phyloP scores from a whole-genome alignment of 2,113 vertebrate genomes.

The Phyllostomus hastatus region DNA sequence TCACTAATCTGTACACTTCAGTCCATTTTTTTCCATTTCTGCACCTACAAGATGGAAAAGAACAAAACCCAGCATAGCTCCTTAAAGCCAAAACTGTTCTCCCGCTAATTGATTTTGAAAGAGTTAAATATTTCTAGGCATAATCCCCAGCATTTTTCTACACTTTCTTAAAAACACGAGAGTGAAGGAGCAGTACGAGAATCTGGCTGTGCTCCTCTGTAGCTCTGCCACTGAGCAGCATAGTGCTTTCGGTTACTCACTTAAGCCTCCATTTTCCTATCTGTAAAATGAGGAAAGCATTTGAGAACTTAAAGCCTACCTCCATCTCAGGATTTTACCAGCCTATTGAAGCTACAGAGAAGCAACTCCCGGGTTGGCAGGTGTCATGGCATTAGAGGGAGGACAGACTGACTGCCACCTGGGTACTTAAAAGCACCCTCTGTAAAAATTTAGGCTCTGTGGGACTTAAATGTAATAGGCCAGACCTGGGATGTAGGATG shows the following conservation, averaged over 20 bases:
- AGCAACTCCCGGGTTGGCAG: not conserved
- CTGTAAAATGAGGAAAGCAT: conserved; percentile 10
- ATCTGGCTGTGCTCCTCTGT: not conserved
- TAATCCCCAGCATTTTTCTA: not conserved
- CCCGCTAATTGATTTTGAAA: not conserved
- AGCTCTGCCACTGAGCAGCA: not conserved
- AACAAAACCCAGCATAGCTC: no score
- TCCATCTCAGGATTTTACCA: not conserved
- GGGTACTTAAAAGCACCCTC: not conserved
- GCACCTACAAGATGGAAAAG: not conserved
- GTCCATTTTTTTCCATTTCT: not conserved
- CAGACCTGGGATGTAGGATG: not conserved
- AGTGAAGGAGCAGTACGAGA: not conserved
- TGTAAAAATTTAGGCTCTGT: not conserved
- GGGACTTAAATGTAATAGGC: not conserved
- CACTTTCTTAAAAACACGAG: not conserved
- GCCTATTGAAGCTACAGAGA: not conserved
- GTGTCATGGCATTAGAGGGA: not conserved
- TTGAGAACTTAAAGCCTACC: not conserved
- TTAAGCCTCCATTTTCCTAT: not conserved
- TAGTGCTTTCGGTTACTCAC: not conserved
- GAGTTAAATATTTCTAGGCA: not conserved
- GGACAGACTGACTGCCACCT: not conserved
- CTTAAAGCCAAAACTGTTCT: not conserved
- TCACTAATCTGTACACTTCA: not conserved